A percentile compares a stretch with the other conserved stretches of the same genome.
Evolutionary conservation across 2,113 vertebrate genomes (phyloP).

Genomic region (Pluvialis apricaria): DNA sequence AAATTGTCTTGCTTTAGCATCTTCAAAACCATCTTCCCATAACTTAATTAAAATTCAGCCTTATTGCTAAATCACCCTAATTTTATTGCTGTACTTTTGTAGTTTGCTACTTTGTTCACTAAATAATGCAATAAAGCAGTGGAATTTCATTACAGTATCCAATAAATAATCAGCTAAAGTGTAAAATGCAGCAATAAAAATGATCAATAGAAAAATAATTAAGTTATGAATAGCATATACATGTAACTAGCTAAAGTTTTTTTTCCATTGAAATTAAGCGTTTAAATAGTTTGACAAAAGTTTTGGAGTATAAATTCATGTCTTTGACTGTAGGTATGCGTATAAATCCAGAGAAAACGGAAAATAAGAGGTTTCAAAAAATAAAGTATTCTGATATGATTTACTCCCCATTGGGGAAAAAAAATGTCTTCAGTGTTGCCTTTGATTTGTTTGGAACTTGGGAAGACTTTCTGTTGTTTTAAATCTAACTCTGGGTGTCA

Average conservation of each 20-base stretch:
- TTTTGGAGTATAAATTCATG: background rate
- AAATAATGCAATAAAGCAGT: conserved; percentile 64
- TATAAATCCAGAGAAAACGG: background rate
- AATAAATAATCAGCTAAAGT: conserved; percentile 61
- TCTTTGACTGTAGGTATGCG: background rate
- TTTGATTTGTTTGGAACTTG: background rate
- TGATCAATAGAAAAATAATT: conserved; percentile 64
- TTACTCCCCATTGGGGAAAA: background rate
- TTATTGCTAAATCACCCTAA: conserved; percentile 65
- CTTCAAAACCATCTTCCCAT: conserved; percentile 14
- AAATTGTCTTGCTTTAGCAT: background rate
- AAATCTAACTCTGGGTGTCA: background rate
- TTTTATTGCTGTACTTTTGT: conserved; percentile 59
- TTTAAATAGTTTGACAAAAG: background rate
- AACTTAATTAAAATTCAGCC: conserved; percentile 61
- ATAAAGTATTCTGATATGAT: background rate
- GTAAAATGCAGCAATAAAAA: conserved; percentile 63
- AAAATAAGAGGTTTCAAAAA: background rate
- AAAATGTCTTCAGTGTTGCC: background rate
- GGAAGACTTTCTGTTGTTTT: background rate
- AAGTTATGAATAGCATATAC: conserved; percentile 2
- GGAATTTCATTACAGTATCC: conserved; percentile 43
- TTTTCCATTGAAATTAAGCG: background rate
- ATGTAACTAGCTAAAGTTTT: background rate
- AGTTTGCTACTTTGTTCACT: conserved; percentile 46